Base-by-base conservation (phyloP, 2,113 vertebrate genomes). In the Deroptyus accipitrinus region DNA sequence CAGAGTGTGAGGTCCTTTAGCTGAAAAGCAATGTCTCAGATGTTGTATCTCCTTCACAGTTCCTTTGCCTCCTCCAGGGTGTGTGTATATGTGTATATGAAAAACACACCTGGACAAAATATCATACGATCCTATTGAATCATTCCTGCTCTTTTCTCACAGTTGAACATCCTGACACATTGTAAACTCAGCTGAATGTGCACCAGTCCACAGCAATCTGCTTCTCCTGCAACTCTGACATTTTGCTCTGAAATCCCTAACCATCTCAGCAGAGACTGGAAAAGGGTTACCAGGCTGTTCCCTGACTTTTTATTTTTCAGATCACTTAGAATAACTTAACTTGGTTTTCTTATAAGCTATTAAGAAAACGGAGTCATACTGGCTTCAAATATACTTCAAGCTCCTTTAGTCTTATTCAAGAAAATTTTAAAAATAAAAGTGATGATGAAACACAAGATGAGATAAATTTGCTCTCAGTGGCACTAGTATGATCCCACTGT, bases 81-180 rank as follows among this genome's bases (percentile, higher is more conserved):
- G 3, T 61, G 59, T 73, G 73, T 85, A 88, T 51, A 63, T 13
- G 8, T 5, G 1, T 24, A 72, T 8, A 52, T 0, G 0, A 87
- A 85, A 91, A 92, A 64, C 55, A 89, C 48, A 75, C 44, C 23
- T 37, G 84, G 67, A 88, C 46, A 80, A 95, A 80, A 86, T 64
- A 84, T 74, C 86, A 74, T 52, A 52, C 19, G 3, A 55, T 94
- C 80, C 17, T 51, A 73, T 57, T 61, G 87, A 94, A 94, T 92
- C 70, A 85, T 49, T 92, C 77, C n/a, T 92, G 92, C 69, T 94
- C 89, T 94, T 96, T 94, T 83, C 86, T 76, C 86, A 39, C 27
- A 44, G 48, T n/a, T 88, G 93, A 92, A 79, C 59, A 78, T 79
- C 92, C 88, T 80, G 92, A 93, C 81, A 90, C 83, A 13, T 44